These are phyloP conservation scores for Cladopsammia gracilis DNA, from an alignment of 64 coral and sea anemone genomes.

Conservation along the genomic window DNA sequence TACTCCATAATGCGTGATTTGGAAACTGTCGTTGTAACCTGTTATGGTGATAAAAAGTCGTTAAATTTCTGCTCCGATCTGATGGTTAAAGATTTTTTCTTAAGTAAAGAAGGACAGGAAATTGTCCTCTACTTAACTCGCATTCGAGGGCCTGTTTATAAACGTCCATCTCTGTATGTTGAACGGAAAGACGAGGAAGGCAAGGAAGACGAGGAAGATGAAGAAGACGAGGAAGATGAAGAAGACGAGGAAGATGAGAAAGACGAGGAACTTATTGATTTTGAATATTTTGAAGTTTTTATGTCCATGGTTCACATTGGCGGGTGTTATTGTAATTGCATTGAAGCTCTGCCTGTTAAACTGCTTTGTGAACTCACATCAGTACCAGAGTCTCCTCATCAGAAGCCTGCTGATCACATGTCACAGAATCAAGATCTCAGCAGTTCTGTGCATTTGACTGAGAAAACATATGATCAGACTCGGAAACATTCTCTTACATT, in stretches of 20 bases:
- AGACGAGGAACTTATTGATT: too few relatives aligned
- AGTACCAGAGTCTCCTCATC: not conserved
- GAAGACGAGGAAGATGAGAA: too few relatives aligned
- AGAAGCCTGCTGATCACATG: not conserved
- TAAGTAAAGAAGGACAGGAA: not conserved
- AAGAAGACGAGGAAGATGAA: too few relatives aligned
- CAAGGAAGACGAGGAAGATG: too few relatives aligned
- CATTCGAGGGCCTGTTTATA: not conserved
- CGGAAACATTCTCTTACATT: not conserved
- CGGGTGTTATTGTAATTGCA: too few relatives aligned
- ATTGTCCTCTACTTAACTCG: not conserved
- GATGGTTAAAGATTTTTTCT: not conserved
- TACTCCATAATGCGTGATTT: not conserved
- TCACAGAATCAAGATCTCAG: too few relatives aligned
- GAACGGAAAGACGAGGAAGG: too few relatives aligned
- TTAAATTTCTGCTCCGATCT: not conserved
- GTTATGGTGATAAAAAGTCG: not conserved
- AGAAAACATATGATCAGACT: not conserved
- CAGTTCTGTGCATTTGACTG: not conserved
- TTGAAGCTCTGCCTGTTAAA: too few relatives aligned
- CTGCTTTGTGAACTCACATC: not conserved
- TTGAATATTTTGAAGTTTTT: too few relatives aligned
- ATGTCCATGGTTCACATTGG: too few relatives aligned
- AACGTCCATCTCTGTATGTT: not conserved
- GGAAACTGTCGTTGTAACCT: not conserved